Evolutionary conservation across 2,797 vertebrate species (phyloP), one percentile per base, ranked within the genome.

Genomic region (Phylloscopus collybita): DNA sequence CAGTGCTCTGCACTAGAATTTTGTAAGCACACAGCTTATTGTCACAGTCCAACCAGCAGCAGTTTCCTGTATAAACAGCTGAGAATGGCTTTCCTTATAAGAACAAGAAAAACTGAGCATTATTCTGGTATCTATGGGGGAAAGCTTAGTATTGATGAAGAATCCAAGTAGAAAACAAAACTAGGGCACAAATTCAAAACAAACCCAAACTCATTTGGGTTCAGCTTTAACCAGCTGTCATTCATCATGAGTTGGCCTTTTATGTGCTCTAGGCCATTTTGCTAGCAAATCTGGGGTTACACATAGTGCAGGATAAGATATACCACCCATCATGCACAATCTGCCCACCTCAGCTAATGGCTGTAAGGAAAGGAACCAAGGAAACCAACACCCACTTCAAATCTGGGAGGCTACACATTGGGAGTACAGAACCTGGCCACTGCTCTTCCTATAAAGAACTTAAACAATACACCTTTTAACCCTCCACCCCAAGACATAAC

Each of bases 341-440:
- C 65, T 84, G n/a, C 25, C 13, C 6, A 3, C 25, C n/a, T 71
- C 81, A 66, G 21, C 29, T 59, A 42, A 19, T 16, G 11, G 16
- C 11, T 71, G 18, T 22, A 7, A 15, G 61, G 16, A 74, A 80
- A 73, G 15, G 1, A 36, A 4, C 2, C 9, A 38, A 83, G 34
- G 62, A 38, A 89, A 65, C 8, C 4, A 4, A 40, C 19, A 40
- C 8, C 0, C 0, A 11, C 29, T 60, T 40, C 40, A 34, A 11
- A 73, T 13, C 2, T 32, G 26, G 12, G 32, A 78, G 22, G 42
- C 22, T 57, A 5, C 2, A 4, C 17, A 11, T 30, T 36, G 62
- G 14, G 47, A 29, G 6, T 15, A 32, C 34, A 78, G 36, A 44
- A 60, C 50, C 45, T 20, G 5, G 22, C 40, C 36, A n/a, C 40